Percentiles rank a stretch among this genome's conserved stretches.
Conservation (phyloP, 2,797 vertebrate species). For the Myotis findleyi region DNA sequence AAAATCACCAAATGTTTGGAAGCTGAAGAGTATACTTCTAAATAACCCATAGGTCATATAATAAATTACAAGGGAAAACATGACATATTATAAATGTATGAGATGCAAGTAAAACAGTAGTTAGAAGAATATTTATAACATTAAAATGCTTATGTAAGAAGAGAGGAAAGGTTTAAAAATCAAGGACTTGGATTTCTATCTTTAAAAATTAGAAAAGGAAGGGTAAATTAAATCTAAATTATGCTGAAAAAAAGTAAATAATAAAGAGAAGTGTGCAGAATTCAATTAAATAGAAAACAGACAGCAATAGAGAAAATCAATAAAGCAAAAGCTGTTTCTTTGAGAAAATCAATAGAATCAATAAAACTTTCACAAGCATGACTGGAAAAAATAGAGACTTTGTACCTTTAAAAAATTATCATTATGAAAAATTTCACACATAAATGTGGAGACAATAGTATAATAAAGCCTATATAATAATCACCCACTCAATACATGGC, state of each 20-base stretch:
- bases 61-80: neutral
- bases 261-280: neutral
- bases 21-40: neutral
- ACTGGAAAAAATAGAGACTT: neutral
- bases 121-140: neutral
- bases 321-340: neutral
- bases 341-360: neutral
- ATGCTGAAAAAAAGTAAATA: neutral
- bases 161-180: neutral
- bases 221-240: neutral
- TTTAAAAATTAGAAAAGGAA: neutral
- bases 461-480: neutral
- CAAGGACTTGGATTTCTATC: neutral
- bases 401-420: neutral
- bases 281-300: neutral
- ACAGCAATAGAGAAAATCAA: slow-evolving; percentile 13
- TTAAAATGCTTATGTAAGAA: neutral
- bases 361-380: neutral
- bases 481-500: neutral
- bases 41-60: neutral
- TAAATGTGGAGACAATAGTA: neutral
- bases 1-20: slow-evolving; percentile 42
- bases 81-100: neutral
- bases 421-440: slow-evolving; percentile 14
- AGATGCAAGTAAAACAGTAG: neutral